phyloP scores from a whole-genome alignment of 2,113 vertebrate genomes.

The Podocnemis expansa region DNA sequence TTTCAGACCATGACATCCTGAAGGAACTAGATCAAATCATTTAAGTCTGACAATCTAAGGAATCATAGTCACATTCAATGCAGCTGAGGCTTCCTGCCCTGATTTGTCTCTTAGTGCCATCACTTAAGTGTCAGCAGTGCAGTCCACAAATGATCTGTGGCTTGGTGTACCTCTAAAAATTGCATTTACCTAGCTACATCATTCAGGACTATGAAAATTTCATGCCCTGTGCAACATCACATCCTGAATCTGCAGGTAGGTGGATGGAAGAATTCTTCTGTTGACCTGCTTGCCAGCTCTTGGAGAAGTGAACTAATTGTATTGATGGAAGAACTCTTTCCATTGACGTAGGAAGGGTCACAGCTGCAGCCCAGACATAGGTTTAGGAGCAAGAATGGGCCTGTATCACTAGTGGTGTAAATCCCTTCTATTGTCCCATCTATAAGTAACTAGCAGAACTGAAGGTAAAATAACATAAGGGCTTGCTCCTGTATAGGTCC shows the following conservation, averaged over 20 bases:
- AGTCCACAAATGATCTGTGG: not conserved
- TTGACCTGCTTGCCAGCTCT: too few species aligned
- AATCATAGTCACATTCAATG: not conserved
- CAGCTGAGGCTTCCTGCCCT: not conserved
- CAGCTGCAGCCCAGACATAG: too few species aligned
- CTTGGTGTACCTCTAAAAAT: too few species aligned
- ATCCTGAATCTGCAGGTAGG: too few species aligned
- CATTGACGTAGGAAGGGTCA: too few species aligned
- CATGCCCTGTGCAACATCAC: too few species aligned
- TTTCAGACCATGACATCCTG: not conserved
- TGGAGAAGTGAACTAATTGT: too few species aligned
- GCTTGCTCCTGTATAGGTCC: not conserved
- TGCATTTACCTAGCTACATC: too few species aligned
- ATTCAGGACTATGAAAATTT: too few species aligned
- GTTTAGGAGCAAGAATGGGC: not conserved
- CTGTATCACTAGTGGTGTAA: not conserved
- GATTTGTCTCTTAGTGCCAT: not conserved
- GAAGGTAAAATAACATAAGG: not conserved
- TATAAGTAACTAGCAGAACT: not conserved
- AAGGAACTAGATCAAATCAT: not conserved
- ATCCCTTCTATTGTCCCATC: slow-evolving; percentile 4
- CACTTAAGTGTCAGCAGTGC: not conserved
- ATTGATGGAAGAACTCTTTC: too few species aligned
- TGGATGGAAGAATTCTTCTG: too few species aligned
- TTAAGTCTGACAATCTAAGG: not conserved